These are phyloP conservation scores for Corythaixoides concolor DNA, from an alignment of 2,113 vertebrate genomes.

Conservation along the genomic window DNA sequence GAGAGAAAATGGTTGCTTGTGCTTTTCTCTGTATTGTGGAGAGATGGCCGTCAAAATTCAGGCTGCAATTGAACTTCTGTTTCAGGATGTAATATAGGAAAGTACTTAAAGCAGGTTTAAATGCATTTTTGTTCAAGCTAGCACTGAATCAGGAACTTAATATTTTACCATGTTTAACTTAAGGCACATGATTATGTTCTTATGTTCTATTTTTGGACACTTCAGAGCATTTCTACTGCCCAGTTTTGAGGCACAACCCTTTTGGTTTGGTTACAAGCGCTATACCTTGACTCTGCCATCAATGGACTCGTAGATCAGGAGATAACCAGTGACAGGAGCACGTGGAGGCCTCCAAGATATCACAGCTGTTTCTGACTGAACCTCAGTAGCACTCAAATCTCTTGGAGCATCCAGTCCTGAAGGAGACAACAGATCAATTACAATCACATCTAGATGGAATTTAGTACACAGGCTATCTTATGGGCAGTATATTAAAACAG, in stretches of 20 bases:
- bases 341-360: conserved; percentile 88
- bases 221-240: neutral
- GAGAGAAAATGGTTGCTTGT: neutral
- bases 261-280: neutral
- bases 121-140: neutral
- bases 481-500: neutral
- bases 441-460: neutral
- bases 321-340: conserved; percentile 88
- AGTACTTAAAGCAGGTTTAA: neutral
- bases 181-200: neutral
- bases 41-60: neutral
- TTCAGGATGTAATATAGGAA: neutral
- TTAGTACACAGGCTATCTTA: neutral
- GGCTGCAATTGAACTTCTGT: neutral
- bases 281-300: conserved; percentile 87
- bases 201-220: neutral
- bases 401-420: conserved; percentile 89
- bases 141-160: neutral
- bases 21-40: neutral
- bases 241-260: neutral
- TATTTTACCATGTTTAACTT: neutral
- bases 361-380: conserved; percentile 89
- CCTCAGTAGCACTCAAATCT: conserved; percentile 84
- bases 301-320: conserved; percentile 87
- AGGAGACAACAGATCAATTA: neutral